These are phyloP conservation scores for Archocentrus centrarchus DNA, from an alignment of 2,113 vertebrate species.

Conservation along the genomic window DNA sequence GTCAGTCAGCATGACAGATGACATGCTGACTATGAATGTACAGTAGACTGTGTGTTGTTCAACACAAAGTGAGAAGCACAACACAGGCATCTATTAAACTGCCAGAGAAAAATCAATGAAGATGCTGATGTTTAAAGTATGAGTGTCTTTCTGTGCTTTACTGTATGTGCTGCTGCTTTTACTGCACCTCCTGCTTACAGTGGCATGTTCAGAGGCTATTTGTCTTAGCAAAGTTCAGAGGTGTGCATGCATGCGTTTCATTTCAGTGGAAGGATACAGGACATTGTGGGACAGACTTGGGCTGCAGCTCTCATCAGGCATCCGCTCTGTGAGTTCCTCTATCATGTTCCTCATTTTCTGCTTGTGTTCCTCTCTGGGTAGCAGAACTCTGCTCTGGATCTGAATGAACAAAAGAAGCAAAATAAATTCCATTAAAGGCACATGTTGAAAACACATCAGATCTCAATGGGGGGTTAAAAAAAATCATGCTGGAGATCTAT, in stretches of 20 bases:
- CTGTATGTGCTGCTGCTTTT: not conserved
- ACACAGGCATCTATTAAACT: slow-evolving; percentile 23
- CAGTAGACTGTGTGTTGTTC: slow-evolving; percentile 25
- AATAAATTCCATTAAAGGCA: not conserved
- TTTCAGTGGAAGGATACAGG: slow-evolving; percentile 71
- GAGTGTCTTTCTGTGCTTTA: slow-evolving; percentile 1
- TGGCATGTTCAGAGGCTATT: not conserved
- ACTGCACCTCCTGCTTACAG: not conserved
- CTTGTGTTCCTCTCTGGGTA: slow-evolving; percentile 50
- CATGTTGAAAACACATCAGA: no score
- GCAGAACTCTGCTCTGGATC: slow-evolving; percentile 56
- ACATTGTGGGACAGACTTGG: slow-evolving; percentile 7
- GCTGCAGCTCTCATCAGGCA: slow-evolving; percentile 18
- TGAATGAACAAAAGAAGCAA: slow-evolving; percentile 32
- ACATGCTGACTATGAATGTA: slow-evolving; percentile 11
- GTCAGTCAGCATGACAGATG: slow-evolving; percentile 30
- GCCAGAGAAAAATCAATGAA: slow-evolving; percentile 43
- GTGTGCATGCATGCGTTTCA: slow-evolving; percentile 18
- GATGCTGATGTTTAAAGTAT: slow-evolving; percentile 7
- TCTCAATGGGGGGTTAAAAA: no score
- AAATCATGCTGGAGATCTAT: no score
- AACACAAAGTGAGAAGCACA: slow-evolving; percentile 24
- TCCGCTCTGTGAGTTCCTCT: slow-evolving; percentile 50
- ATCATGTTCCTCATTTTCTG: slow-evolving; percentile 54
- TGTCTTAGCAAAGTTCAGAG: not conserved